phyloP scores from a whole-genome alignment of 2,797 vertebrate genomes.

The Taenioides sp. region DNA sequence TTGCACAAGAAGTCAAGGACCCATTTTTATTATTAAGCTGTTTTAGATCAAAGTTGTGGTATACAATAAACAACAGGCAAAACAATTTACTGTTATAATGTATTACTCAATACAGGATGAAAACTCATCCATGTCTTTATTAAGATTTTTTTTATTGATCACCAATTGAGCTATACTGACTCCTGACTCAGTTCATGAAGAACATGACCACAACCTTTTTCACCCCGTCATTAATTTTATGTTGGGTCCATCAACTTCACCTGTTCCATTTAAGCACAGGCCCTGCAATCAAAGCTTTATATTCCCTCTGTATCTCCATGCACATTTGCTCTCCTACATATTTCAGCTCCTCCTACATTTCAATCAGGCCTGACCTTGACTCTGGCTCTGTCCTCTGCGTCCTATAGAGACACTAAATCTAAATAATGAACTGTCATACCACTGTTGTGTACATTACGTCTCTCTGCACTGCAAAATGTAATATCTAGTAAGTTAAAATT shows the following conservation, averaged over 20 bases:
- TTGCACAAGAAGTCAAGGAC: too few species aligned
- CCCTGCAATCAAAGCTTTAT: slow-evolving; percentile 5
- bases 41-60: too few species aligned
- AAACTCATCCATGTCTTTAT: too few species aligned
- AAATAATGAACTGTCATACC: slow-evolving; percentile 6
- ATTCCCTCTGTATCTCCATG: neutral
- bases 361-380: slow-evolving; percentile 28
- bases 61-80: too few species aligned
- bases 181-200: too few species aligned
- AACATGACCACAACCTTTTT: neutral
- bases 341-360: slow-evolving; percentile 22
- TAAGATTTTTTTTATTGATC: too few species aligned
- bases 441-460: slow-evolving; percentile 16
- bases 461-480: too few species aligned
- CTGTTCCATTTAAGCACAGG: slow-evolving; percentile 7
- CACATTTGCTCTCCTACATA: slow-evolving; percentile 16
- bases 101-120: too few species aligned
- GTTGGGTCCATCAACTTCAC: neutral
- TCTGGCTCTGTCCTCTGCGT: neutral
- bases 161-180: too few species aligned
- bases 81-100: too few species aligned
- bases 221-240: neutral
- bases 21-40: too few species aligned
- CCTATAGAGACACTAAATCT: slow-evolving; percentile 13
- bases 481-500: too few species aligned